Evolutionary conservation across 2,888 invertebrate species (phyloP).

Genomic region (Tiliacea citrago): DNA sequence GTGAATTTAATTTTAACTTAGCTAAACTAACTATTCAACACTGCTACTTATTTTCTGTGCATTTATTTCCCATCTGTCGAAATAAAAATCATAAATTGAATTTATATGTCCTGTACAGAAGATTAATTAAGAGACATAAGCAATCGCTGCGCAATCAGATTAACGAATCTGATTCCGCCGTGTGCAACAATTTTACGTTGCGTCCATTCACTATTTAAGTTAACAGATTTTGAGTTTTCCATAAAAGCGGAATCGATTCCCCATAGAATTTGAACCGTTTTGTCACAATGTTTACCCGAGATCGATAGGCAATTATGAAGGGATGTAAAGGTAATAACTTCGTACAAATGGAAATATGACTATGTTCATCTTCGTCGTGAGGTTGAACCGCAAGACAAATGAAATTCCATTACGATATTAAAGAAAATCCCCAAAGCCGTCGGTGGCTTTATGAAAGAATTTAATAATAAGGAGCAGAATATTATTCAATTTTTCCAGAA

Average conservation of each 20-base stretch:
- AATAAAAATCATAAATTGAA: slow-evolving; percentile 16
- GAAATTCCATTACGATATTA: slow-evolving; percentile 88
- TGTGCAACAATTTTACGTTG: slow-evolving; percentile 48
- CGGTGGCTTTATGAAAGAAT: slow-evolving; percentile 87
- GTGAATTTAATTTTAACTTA: not conserved
- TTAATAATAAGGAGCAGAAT: slow-evolving; percentile 88
- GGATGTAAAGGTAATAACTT: slow-evolving; percentile 64
- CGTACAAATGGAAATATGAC: slow-evolving; percentile 70
- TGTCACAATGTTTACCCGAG: slow-evolving; percentile 60
- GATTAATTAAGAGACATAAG: slow-evolving; percentile 27
- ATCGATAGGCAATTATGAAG: slow-evolving; percentile 67
- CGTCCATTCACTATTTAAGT: slow-evolving; percentile 40
- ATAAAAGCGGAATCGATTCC: slow-evolving; percentile 62
- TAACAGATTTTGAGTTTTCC: slow-evolving; percentile 41
- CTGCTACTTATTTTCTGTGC: not conserved
- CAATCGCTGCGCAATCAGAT: slow-evolving; percentile 47
- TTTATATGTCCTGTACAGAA: not conserved
- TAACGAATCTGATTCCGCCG: slow-evolving; percentile 49
- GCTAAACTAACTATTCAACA: not conserved
- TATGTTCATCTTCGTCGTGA: slow-evolving; percentile 72
- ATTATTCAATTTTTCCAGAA: slow-evolving; percentile 88
- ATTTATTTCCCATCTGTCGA: not conserved
- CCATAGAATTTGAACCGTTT: slow-evolving; percentile 41
- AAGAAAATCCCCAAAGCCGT: slow-evolving; percentile 86
- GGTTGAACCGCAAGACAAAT: slow-evolving; percentile 82